Evolutionary conservation across 2,113 vertebrate genomes (phyloP), one percentile per base, ranked within the genome.

Genomic region (Spea multiplicata): DNA sequence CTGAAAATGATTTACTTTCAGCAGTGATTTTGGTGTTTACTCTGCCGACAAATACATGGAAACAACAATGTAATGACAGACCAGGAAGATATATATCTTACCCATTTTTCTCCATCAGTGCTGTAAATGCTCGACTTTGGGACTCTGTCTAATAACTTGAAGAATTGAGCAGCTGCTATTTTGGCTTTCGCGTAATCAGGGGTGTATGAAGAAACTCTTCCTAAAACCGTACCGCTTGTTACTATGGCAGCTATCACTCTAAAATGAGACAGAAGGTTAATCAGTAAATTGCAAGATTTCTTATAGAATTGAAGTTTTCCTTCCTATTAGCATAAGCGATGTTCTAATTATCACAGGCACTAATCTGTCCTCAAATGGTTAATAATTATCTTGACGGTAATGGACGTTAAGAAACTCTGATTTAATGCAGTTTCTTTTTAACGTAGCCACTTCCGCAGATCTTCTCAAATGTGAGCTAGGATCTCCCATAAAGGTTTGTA

Each of bases 101-200:
- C 97, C 97, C 97, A 99, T 91, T 94, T 96, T n/a, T 98, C 90
- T 77, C 96, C 97, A 16, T 89, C 85, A 67, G 87, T 77, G 66
- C 92, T 95, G 83, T 97, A 96, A 70, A 94, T 88, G 44, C 83
- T 95, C 84, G 98, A 96, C 83, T 86, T 85, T 6, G 97, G 94
- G 77, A 88, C 65, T 2, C 89, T 91, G 86, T 99, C 97, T 0
- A 99, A 82, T 72, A 99, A 88, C 85, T 97, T 89, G 84, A 99
- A 99, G 86, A 99, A 94, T 0, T 96, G 94, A 8, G 94, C 93
- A 0, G 97, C 97, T 7, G 97, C 94, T 82, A 97, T 97, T 90
- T 97, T 99, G 79, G 97, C 97, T 88, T 98, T 99, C 84, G 95
- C 97, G 48, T 99, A 99, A 88, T 95, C 97, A 0, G 97, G 97